These are phyloP conservation scores for Sylvia borin DNA, from an alignment of 2,797 vertebrate genomes.

Conservation along the genomic window DNA sequence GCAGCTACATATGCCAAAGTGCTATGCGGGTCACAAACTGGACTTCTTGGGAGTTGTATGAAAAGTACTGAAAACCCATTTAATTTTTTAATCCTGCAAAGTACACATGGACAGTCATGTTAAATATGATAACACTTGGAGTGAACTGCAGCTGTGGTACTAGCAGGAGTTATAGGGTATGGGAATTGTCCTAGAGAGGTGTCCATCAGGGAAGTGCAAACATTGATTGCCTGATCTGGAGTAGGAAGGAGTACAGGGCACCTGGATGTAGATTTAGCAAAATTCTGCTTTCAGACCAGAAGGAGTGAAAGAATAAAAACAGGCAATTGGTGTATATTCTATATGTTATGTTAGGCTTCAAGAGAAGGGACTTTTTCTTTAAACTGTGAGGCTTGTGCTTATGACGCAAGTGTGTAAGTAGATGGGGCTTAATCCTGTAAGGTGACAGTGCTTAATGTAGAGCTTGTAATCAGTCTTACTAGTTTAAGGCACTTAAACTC, in stretches of 20 bases:
- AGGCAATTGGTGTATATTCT: neutral
- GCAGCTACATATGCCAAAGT: neutral
- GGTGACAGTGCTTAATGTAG: neutral
- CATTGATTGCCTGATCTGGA: neutral
- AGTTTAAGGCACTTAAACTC: constrained; percentile 18
- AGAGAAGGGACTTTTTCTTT: neutral
- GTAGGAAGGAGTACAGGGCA: neutral
- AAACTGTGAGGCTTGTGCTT: neutral
- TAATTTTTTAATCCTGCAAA: neutral
- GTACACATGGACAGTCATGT: neutral
- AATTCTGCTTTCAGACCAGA: neutral
- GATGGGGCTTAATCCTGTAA: neutral
- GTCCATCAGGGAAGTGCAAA: neutral
- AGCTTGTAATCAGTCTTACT: neutral
- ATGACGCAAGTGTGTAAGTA: neutral
- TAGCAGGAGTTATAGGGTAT: neutral
- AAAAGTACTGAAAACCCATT: neutral
- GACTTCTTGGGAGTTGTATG: fast-evolving
- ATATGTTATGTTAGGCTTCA: neutral
- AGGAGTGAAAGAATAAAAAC: neutral
- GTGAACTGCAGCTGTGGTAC: neutral
- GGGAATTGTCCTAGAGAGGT: neutral
- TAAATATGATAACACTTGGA: neutral
- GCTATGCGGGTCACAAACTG: neutral
- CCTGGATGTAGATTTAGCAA: neutral